Conservation (phyloP, 2,113 vertebrate genomes). For the Malaclemys terrapin region DNA sequence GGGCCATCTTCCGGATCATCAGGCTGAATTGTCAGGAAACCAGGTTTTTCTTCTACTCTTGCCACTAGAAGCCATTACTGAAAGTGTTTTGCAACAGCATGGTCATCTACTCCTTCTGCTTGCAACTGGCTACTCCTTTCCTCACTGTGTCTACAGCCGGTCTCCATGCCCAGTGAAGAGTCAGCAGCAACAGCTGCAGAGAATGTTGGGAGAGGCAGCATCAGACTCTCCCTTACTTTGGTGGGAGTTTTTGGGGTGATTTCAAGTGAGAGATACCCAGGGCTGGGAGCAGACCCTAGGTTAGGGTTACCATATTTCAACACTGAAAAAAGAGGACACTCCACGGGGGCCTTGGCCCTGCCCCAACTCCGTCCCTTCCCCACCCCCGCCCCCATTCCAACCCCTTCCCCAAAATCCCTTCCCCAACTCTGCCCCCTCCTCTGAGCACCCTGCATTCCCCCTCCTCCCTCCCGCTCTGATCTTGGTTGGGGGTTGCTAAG, state of each 20-base stretch:
- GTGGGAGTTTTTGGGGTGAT: not conserved
- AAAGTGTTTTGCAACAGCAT: not conserved
- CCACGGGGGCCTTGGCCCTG: no score
- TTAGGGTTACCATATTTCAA: not conserved
- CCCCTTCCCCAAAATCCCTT: no score
- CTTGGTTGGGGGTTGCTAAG: no score
- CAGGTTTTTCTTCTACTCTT: not conserved
- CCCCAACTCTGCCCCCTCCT: no score
- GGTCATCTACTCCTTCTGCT: not conserved
- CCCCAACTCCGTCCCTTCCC: no score
- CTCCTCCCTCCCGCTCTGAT: no score
- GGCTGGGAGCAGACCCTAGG: not conserved
- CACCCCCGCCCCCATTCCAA: no score
- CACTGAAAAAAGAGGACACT: no score
- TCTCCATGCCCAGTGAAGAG: not conserved
- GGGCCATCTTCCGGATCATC: not conserved
- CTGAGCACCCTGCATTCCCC: no score
- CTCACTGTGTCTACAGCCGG: not conserved
- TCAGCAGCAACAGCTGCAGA: not conserved
- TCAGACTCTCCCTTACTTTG: not conserved
- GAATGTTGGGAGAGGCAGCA: not conserved
- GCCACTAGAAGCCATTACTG: not conserved
- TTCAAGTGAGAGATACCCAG: not conserved
- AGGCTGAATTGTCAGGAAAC: not conserved
- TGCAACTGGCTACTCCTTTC: not conserved